These are phyloP conservation scores for Chrysaora quinquecirrha DNA, from an alignment of 30 jellyfish, hydroid and myxozoan genomes.

Conservation along the genomic window DNA sequence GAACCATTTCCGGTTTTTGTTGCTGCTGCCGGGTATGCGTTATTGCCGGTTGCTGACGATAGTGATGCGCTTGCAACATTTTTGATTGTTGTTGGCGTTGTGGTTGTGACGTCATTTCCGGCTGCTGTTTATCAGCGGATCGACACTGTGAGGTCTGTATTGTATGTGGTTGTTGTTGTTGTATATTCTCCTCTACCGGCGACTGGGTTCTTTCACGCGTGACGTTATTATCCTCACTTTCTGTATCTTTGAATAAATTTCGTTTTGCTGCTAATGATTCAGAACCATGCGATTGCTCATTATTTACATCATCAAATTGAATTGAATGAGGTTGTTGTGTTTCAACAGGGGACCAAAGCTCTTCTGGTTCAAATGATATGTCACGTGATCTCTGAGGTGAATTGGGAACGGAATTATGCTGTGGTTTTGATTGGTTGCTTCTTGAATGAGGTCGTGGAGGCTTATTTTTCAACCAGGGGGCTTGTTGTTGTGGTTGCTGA, in stretches of 20 bases:
- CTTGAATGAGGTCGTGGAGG: background rate
- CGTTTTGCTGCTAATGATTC: background rate
- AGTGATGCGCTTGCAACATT: constrained; percentile 5
- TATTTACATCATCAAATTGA: background rate
- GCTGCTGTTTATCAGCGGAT: background rate
- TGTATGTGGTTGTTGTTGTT: constrained; percentile 6
- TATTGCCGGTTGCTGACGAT: constrained; percentile 7
- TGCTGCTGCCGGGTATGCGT: constrained; percentile 16
- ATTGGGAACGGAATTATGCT: background rate
- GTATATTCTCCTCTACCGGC: background rate
- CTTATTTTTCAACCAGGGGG: background rate
- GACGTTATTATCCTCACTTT: background rate
- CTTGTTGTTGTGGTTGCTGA: background rate
- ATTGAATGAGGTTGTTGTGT: background rate
- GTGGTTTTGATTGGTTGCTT: background rate
- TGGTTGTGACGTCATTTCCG: background rate
- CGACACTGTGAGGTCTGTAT: background rate
- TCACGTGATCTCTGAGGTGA: background rate
- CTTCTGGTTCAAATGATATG: constrained; percentile 21
- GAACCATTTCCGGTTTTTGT: background rate
- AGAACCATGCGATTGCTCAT: background rate
- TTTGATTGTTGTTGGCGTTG: constrained; percentile 4
- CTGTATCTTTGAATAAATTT: background rate
- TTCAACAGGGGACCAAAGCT: constrained; percentile 62
- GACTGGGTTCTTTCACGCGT: background rate